Percentiles rank a stretch among this genome's conserved stretches.
phyloP scores from a whole-genome alignment of 2,888 invertebrate species.

The Tanypteryx hageni region DNA sequence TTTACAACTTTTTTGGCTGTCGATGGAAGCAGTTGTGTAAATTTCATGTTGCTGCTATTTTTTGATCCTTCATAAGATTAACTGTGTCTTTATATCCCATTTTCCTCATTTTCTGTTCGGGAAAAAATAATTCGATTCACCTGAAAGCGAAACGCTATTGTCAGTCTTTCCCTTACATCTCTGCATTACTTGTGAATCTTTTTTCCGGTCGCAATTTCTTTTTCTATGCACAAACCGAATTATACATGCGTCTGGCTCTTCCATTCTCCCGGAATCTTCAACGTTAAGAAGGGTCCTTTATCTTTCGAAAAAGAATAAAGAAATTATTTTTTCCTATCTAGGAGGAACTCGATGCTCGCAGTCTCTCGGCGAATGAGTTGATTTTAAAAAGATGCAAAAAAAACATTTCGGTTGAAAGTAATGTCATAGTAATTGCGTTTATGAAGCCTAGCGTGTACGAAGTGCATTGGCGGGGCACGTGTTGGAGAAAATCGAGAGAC shows the following conservation, averaged over 20 bases:
- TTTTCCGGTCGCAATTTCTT: neutral
- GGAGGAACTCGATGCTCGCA: neutral
- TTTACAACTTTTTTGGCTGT: too few species aligned
- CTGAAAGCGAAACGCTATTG: neutral
- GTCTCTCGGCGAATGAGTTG: neutral
- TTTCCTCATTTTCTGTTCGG: neutral
- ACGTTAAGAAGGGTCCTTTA: neutral
- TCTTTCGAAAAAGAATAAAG: neutral
- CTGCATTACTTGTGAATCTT: neutral
- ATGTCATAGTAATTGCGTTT: neutral
- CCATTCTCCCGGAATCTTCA: neutral
- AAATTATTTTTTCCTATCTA: neutral
- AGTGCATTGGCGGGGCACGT: neutral
- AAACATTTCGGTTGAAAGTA: neutral
- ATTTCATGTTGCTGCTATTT: too few species aligned
- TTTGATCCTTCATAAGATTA: too few species aligned
- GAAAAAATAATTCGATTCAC: neutral
- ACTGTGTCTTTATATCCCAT: too few species aligned
- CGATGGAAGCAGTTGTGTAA: too few species aligned
- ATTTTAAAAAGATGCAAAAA: neutral
- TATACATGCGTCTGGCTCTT: neutral
- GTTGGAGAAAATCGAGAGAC: neutral
- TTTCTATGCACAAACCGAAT: conserved; percentile 7
- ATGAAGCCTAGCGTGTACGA: neutral
- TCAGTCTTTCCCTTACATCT: neutral